Evolutionary conservation across 1,140 invertebrate species (phyloP).

Genomic region (Nasonia giraulti): DNA sequence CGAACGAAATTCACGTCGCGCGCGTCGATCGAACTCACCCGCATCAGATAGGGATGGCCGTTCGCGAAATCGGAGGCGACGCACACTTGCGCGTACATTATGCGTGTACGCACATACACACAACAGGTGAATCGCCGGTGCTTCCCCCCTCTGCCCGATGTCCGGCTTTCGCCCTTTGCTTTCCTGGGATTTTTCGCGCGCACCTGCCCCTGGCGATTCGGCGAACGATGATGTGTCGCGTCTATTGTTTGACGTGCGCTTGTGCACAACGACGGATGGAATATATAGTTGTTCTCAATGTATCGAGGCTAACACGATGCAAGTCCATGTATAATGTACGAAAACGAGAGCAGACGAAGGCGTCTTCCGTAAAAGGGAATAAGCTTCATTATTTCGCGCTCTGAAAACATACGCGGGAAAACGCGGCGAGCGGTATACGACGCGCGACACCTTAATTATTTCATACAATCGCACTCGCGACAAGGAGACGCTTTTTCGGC

Average conservation of each 20-base stretch:
- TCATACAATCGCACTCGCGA: too few relatives aligned
- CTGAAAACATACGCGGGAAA: too few relatives aligned
- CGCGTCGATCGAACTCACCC: neutral
- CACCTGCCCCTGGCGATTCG: neutral
- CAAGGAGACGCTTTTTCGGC: too few relatives aligned
- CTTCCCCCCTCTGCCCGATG: neutral
- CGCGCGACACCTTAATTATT: too few relatives aligned
- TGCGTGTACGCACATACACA: neutral
- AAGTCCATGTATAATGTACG: too few relatives aligned
- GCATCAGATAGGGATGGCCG: neutral
- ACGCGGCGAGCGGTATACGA: too few relatives aligned
- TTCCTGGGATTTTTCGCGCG: slow-evolving; percentile 23
- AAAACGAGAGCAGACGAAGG: too few relatives aligned
- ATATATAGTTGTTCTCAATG: too few relatives aligned
- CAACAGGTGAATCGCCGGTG: slow-evolving; percentile 37
- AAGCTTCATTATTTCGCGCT: too few relatives aligned
- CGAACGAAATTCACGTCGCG: neutral
- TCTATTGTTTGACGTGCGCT: neutral
- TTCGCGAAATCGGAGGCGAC: slow-evolving; percentile 19
- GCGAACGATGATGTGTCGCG: slow-evolving; percentile 2
- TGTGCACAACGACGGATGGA: too few relatives aligned
- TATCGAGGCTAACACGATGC: too few relatives aligned
- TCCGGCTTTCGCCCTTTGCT: neutral
- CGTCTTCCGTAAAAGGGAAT: too few relatives aligned
- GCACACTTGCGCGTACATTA: neutral